Conservation (phyloP, 2,113 vertebrate genomes). For the Nesoenas mayeri region DNA sequence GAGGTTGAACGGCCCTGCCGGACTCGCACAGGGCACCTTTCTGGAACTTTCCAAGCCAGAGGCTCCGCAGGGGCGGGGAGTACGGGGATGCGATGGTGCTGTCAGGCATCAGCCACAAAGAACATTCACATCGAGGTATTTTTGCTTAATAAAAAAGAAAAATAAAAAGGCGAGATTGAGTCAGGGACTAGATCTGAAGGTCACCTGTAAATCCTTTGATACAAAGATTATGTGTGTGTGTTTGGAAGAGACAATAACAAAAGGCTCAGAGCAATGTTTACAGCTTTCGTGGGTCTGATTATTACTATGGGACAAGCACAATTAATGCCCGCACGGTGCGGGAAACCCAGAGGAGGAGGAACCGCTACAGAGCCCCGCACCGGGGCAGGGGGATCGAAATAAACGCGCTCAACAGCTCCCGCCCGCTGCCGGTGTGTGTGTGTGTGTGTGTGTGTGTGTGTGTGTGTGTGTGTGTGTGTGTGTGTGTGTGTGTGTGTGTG, state of each 20-base stretch:
- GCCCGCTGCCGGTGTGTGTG: too few species aligned
- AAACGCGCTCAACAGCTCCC: too few species aligned
- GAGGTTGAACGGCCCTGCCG: neutral
- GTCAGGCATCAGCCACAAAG: neutral
- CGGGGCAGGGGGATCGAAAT: slow-evolving; percentile 69
- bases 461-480: too few species aligned
- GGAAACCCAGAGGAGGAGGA: slow-evolving; percentile 35
- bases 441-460: too few species aligned
- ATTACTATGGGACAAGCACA: neutral
- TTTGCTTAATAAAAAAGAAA: neutral
- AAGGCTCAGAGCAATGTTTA: slow-evolving; percentile 70
- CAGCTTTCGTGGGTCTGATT: slow-evolving; percentile 60
- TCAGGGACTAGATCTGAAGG: neutral
- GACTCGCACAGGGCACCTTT: neutral
- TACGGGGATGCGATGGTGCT: neutral
- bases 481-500: too few species aligned
- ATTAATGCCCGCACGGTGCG: slow-evolving; percentile 65
- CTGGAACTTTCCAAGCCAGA: neutral
- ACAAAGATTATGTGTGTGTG: neutral
- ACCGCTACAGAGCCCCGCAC: slow-evolving; percentile 28
- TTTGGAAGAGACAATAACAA: neutral
- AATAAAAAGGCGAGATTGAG: neutral
- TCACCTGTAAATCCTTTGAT: neutral
- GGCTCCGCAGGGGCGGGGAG: neutral
- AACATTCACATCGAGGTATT: neutral